Percentiles rank a stretch among this genome's conserved stretches.
phyloP scores from a whole-genome alignment of 2,113 vertebrate genomes.

The Amphilophus citrinellus region DNA sequence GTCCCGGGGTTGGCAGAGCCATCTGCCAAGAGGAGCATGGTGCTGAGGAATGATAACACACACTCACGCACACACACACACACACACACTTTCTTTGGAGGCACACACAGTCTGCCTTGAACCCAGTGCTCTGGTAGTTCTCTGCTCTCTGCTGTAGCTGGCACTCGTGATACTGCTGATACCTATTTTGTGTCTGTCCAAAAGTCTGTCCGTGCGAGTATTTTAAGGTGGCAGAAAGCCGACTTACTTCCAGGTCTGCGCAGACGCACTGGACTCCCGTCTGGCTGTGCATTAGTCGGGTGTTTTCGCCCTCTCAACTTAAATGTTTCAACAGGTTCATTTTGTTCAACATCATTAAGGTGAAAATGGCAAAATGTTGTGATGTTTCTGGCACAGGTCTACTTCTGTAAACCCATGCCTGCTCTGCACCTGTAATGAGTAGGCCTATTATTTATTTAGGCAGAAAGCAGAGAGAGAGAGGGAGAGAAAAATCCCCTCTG shows the following conservation, averaged over 20 bases:
- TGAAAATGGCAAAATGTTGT: conserved; percentile 9
- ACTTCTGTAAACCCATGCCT: neutral
- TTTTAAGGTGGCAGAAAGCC: conserved; percentile 23
- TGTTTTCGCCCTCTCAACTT: conserved; percentile 20
- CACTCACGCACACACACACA: conserved; percentile 12
- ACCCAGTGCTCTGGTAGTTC: conserved; percentile 33
- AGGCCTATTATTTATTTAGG: conserved; percentile 9
- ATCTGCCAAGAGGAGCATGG: conserved; percentile 78
- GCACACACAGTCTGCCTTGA: conserved; percentile 25
- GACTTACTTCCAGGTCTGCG: neutral
- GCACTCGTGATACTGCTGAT: conserved; percentile 39
- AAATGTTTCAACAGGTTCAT: neutral
- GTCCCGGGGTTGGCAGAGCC: conserved; percentile 66
- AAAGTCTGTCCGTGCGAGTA: neutral
- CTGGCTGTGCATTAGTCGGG: neutral
- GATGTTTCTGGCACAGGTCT: neutral
- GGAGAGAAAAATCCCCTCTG: neutral
- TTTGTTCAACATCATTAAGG: conserved; percentile 26
- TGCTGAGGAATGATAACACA: conserved; percentile 80
- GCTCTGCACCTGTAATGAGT: neutral
- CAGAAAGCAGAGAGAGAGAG: neutral
- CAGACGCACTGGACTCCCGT: conserved; percentile 19
- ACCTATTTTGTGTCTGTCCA: conserved; percentile 29
- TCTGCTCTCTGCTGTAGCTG: conserved; percentile 38
- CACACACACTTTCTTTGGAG: neutral